Base-by-base conservation (phyloP, 2,888 invertebrate species). In the Didymodactylos carnosus region DNA sequence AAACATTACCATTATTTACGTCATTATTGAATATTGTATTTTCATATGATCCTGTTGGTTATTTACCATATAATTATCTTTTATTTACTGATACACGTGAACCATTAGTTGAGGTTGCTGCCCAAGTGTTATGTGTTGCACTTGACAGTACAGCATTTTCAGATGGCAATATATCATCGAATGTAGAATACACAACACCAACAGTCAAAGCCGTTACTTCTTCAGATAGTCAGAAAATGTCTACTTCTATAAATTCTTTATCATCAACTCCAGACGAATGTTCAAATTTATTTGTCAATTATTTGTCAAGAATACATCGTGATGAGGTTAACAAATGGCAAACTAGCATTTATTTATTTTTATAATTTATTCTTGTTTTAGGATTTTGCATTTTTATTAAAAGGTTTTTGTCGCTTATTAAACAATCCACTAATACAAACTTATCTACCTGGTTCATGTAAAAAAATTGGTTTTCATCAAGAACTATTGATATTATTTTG, bases 11-110 rank as follows among this genome's bases (percentile, higher is more conserved):
- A 0, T 87, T 98, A 83, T 99, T 99, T 84, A 99, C 98, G 0
- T 97, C 97, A 0, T 86, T 99, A 19, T 84, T 99, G 78, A 99
- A 99, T 85, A 90, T 93, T 0, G 92, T 97, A 13, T 94, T 94
- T 82, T 90, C 94, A 0, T 98, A 98, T 83, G 94, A 98, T 85
- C 98, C 98, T 0, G 92, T 94, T n/a, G 97, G 98, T 0, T 88
- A 94, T 77, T 79, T 88, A 71, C 98, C 98, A 0, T 98, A 99
- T 85, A 99, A 99, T 86, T 95, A 98, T 83, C 86, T 98, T 70
- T 84, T 98, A 76, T 97, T 97, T 82, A 88, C 88, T 4, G 97
- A 98, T 84, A 90, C 91, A 0, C 85, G 92, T 53, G 97, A 97
- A 81, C 92, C 94, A 0, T 85, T 98, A 16, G 97, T 97, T 0